phyloP scores from a whole-genome alignment of 2,888 invertebrate species.

The Cataglyphis altisquamis region DNA sequence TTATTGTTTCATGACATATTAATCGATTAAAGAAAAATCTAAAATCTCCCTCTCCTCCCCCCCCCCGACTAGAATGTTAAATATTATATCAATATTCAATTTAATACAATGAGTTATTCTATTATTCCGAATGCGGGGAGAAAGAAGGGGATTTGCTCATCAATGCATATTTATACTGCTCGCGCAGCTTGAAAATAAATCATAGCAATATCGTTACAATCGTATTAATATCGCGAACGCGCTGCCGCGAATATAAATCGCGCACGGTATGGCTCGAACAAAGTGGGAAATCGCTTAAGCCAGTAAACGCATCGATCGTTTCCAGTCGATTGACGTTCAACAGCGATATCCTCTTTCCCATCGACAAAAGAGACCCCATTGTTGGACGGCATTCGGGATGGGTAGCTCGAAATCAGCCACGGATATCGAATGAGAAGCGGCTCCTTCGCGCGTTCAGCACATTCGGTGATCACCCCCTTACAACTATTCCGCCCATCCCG shows the following conservation, averaged over 20 bases:
- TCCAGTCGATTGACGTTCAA: constrained; percentile 78
- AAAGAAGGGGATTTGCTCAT: not conserved
- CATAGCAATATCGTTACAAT: constrained; percentile 44
- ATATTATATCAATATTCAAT: not conserved
- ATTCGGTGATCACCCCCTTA: constrained; percentile 42
- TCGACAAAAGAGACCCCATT: constrained; percentile 71
- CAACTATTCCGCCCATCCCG: constrained; percentile 18
- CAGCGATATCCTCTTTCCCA: constrained; percentile 77
- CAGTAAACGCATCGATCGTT: constrained; percentile 76
- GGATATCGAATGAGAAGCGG: constrained; percentile 74
- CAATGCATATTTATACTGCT: constrained; percentile 31
- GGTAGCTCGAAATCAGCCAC: constrained; percentile 70
- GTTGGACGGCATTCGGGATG: constrained; percentile 42
- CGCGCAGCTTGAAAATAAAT: constrained; percentile 36
- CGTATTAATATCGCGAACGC: constrained; percentile 52
- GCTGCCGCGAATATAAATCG: constrained; percentile 50
- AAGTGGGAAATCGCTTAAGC: constrained; percentile 71
- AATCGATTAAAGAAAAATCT: not conserved
- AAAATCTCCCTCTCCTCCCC: not conserved
- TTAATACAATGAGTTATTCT: constrained; percentile 9
- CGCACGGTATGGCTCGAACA: constrained; percentile 40
- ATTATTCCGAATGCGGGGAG: not conserved
- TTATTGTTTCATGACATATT: not conserved
- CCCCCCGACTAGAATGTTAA: not conserved
- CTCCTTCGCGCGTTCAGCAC: constrained; percentile 58